Conservation (phyloP, 1,140 invertebrate species). For the Theocolax elegans region DNA sequence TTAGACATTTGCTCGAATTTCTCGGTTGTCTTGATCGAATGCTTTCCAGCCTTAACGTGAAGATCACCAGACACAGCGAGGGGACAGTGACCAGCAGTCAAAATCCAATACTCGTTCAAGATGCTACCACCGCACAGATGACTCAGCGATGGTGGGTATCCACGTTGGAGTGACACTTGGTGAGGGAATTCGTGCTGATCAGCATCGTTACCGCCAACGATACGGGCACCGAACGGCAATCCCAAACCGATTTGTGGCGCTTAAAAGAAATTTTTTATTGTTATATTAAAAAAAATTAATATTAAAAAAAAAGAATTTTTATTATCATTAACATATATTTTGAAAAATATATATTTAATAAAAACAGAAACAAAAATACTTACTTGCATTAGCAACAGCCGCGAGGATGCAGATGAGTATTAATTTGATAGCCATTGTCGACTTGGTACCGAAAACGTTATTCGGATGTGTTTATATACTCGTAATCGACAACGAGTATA, state of each 20-base stretch:
- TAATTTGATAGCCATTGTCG: slow-evolving; percentile 14
- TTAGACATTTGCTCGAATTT: slow-evolving; percentile 60
- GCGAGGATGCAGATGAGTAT: neutral
- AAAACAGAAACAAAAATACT: neutral
- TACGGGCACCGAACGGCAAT: slow-evolving; percentile 27
- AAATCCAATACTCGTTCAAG: neutral
- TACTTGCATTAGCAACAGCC: neutral
- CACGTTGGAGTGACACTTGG: slow-evolving; percentile 56
- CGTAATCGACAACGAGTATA: too few relatives aligned
- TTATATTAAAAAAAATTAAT: neutral
- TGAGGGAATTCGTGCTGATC: slow-evolving; percentile 57
- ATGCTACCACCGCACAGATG: slow-evolving; percentile 37
- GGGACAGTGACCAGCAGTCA: slow-evolving; percentile 30
- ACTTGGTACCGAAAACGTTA: neutral
- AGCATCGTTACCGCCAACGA: slow-evolving; percentile 62
- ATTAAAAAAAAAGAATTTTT: neutral
- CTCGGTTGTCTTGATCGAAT: slow-evolving; percentile 50
- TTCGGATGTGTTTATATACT: too few relatives aligned
- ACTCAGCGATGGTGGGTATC: neutral
- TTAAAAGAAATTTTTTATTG: neutral
- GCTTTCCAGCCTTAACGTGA: slow-evolving; percentile 54
- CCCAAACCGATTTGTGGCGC: neutral
- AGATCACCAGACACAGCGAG: slow-evolving; percentile 38
- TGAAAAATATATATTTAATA: neutral
- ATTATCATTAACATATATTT: neutral